These are phyloP conservation scores for Ceratitis capitata DNA, from an alignment of 1,140 invertebrate genomes.

Conservation along the genomic window DNA sequence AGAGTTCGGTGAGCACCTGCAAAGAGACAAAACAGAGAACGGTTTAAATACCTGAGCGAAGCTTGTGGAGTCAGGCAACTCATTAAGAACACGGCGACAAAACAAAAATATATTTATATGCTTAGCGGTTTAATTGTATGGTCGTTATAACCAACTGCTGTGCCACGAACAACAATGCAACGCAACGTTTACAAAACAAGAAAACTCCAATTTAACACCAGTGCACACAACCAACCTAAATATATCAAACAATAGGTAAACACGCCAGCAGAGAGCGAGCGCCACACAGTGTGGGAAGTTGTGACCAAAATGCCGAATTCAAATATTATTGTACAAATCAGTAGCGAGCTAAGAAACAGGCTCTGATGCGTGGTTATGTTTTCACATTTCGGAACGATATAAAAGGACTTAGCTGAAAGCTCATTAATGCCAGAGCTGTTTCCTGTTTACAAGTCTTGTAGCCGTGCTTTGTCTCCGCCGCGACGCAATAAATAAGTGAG, in stretches of 20 bases:
- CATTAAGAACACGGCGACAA: not conserved
- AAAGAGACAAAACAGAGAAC: not conserved
- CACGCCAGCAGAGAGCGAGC: not conserved
- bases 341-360: no score
- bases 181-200: not conserved
- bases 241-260: not conserved
- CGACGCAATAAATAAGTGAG: no score
- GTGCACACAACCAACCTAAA: not conserved
- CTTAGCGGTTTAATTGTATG: not conserved
- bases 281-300: not conserved
- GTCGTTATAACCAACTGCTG: not conserved
- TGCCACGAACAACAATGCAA: no score
- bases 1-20: constrained; percentile 13
- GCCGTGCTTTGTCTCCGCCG: no score
- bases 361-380: no score
- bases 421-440: no score
- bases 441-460: no score
- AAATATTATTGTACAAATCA: no score
- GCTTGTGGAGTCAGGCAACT: not conserved
- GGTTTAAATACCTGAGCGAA: not conserved
- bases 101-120: not conserved
- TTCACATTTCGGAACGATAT: no score
- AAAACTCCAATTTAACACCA: constrained; percentile 11
- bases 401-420: no score
- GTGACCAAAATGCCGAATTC: no score